Evolutionary conservation across 2,113 vertebrate species (phyloP), one percentile per base, ranked within the genome.

Genomic region (Daphoenositta chrysoptera): DNA sequence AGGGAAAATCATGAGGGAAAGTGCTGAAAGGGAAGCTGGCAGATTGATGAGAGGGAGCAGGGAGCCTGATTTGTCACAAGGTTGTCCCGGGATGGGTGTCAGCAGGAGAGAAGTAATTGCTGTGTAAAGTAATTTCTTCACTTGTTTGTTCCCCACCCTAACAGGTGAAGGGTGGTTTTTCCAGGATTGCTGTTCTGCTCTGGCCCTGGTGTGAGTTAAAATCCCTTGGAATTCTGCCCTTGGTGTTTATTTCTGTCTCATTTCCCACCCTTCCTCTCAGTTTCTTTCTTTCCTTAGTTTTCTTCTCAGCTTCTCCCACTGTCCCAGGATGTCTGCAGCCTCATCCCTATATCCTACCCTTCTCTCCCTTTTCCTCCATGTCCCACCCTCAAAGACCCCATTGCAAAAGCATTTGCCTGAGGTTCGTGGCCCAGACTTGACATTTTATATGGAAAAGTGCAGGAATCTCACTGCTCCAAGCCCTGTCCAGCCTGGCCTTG

Each of bases 401-500:
- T 19, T 65, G 16, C 30, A 27, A 18, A 45, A 83, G 21, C 3
- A 1, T 68, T 83, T 87, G 3, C 27, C 44, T 6, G 1, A 10
- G 24, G 15, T 18, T 68, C 2, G 2, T 68, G 61, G 27, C 26
- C 28, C 28, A 45, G 39, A 48, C 7, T 53, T 78, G 3, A 26
- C 24, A 47, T 9, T 90, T 17, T 15, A 11, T 9, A 2, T 8
- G 1, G 77, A 69, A 54, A 50, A 44, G 4, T 31, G 56, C 28
- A 22, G 75, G 35, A 66, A n/a, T 88, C 33, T 78, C 51, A 12
- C 37, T 1, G 1, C 4, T 65, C 27, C 33, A 88, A 56, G 8
- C 12, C 11, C 31, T 0, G 0, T 57, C 76, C 66, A 64, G 0
- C 57, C 42, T 50, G 35, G 33, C 2, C 31, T 81, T 37, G 68